Base-by-base conservation (phyloP, 2,888 invertebrate species). In the Hyalella azteca region DNA sequence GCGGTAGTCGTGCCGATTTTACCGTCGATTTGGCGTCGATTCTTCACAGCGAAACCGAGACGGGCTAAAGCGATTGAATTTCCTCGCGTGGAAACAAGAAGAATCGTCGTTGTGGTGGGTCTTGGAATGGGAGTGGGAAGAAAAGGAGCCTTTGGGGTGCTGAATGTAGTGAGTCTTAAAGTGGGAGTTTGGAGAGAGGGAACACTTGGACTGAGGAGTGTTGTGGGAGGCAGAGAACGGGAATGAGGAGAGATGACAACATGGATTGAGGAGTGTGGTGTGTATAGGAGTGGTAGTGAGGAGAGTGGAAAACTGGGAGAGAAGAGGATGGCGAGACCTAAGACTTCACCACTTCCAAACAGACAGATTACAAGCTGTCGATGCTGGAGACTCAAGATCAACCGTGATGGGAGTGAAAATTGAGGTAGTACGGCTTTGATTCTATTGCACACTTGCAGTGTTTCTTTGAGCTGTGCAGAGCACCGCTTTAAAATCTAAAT, bases 1-100 rank as follows among this genome's bases (percentile, higher is more conserved):
- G 29, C 26, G 11, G 54, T 29, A 54, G 54, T 54, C 54, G 54
- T 66, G 15, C 66, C 66, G 66, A 66, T 66, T 66, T 66, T 66
- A 32, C 66, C 29, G 19, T 36, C 66, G 66, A 66, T 66, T 66
- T 66, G 66, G 36, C 36, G 66, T 11, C 19, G 66, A 66, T 66
- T 66, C 66, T 29, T 39, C 29, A 29, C 66, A 36, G 66, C 66
- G 36, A 36, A 66, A 66, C 66, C 66, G 66, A 36, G 32, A 36
- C 36, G 19, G 29, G 66, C 66, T 19, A 9, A 15, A 36, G 66
- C 66, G 66, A 66, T 66, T 66, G 66, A 29, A 29, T 66, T 2
- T 29, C 11, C 19, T 36, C 66, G 19, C 36, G 66, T 19, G 66
- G 66, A 66, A 66, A 19, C 66, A 11, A 66, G 66, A 66, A 11